Evolutionary conservation across 1,140 invertebrate genomes (phyloP), one percentile per base, ranked within the genome.

Genomic region (Ericerus pela): DNA sequence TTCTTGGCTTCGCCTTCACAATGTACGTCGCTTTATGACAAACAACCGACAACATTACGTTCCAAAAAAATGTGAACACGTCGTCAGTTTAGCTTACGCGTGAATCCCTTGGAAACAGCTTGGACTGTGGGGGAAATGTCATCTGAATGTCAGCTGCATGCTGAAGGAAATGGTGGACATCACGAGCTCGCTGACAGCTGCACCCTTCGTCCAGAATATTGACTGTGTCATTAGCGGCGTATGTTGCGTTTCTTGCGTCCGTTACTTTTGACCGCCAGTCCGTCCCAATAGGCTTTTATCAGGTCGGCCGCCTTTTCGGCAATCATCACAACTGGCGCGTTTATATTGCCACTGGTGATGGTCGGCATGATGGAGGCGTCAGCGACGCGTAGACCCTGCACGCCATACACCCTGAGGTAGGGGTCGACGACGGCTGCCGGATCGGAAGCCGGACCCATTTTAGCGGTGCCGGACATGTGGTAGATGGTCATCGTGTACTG

Each of bases 301-400:
- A 93, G 65, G 70, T 94, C 89, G 0, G 89, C 77, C 0, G 83
- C 89, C 66, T 91, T 93, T 65, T 96, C 91, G 0, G 73, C 91
- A n/a, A 96, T 88, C 89, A 94, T 94, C 10, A 94, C 85, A 0
- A 82, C 79, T 0, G 86, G 84, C 0, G 85, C 85, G 60, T 89
- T 88, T 16, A 88, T 88, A 62, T 90, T 89, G 0, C 86, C 88
- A 64, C 79, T 85, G 0, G 84, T 83, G 1, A 90, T 82, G 0
- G 78, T 75, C 0, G 85, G 84, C 81, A 88, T 87, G 36, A 88
- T 82, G 16, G 81, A 85, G 0, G 84, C 84, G 62, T 88, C 85
- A 53, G 86, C 81, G 0, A 87, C 84, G 54, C 88, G 70, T 14
- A 91, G 65, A 0, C 84, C 83, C 41, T 77, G 72, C 0, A 87